Conservation (phyloP, 2,888 invertebrate genomes). For the Caenorhabditis sp. region DNA sequence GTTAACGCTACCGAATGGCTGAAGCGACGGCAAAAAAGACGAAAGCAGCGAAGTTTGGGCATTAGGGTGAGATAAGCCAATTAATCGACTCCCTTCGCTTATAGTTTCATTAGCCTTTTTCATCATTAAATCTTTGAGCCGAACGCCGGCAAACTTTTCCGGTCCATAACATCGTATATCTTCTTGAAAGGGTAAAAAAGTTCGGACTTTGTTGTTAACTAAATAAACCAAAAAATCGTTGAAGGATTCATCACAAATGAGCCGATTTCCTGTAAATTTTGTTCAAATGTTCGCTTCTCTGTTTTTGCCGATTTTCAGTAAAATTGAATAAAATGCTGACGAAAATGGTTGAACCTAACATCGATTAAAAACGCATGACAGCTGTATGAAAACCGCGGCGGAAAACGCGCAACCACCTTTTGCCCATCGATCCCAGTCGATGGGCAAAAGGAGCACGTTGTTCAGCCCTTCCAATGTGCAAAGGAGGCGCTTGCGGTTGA, state of each 20-base stretch:
- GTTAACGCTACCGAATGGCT: slow-evolving; percentile 32
- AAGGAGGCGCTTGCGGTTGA: no score
- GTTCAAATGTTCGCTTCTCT: neutral
- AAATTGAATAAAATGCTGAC: no score
- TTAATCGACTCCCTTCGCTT: slow-evolving; percentile 38
- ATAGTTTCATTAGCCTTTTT: slow-evolving; percentile 81
- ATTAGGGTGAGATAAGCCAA: slow-evolving; percentile 31
- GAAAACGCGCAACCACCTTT: no score
- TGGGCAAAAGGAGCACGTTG: no score
- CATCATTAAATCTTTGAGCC: slow-evolving; percentile 82
- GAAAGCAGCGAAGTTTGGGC: slow-evolving; percentile 59
- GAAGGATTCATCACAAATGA: slow-evolving; percentile 79
- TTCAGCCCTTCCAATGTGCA: no score
- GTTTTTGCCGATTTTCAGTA: no score
- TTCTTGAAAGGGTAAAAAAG: slow-evolving; percentile 80
- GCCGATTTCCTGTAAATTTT: slow-evolving; percentile 72
- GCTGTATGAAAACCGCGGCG: no score
- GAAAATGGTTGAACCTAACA: no score
- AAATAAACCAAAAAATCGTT: slow-evolving; percentile 78
- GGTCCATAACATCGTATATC: slow-evolving; percentile 81
- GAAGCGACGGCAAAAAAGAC: slow-evolving; percentile 71
- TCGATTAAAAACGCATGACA: no score
- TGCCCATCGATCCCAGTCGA: no score
- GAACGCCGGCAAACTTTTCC: slow-evolving; percentile 68
- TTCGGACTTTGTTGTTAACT: slow-evolving; percentile 76